These are phyloP conservation scores for Xiphias gladius DNA, from an alignment of 2,113 vertebrate species.

Conservation along the genomic window DNA sequence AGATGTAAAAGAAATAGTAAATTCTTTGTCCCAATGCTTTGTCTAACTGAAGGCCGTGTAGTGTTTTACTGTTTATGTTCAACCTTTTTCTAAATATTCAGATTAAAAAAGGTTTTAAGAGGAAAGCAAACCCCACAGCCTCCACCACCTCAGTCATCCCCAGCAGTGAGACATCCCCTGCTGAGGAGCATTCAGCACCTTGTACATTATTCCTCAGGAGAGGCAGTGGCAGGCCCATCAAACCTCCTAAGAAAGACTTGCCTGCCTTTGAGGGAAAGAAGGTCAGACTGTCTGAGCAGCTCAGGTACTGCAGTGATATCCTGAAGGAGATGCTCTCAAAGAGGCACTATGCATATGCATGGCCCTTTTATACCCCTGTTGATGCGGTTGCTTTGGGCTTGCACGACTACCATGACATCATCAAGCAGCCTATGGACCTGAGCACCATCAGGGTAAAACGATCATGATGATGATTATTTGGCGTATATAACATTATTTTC, in stretches of 20 bases:
- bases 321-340: conserved; percentile 92
- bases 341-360: conserved; percentile 89
- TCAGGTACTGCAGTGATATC: conserved; percentile 87
- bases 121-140: conserved; percentile 88
- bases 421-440: conserved; percentile 90
- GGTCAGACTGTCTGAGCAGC: conserved; percentile 80
- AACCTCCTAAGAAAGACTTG: conserved; percentile 81
- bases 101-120: conserved; percentile 89
- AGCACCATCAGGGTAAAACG: conserved; percentile 88
- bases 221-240: conserved; percentile 80
- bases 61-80: background rate
- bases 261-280: conserved; percentile 76
- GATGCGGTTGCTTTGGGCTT: conserved; percentile 81
- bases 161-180: conserved; percentile 71
- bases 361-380: conserved; percentile 91
- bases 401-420: conserved; percentile 85
- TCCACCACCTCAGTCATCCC: conserved; percentile 72
- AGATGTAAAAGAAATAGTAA: background rate
- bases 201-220: conserved; percentile 65
- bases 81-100: conserved; percentile 55
- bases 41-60: background rate
- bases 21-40: background rate
- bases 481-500: background rate
- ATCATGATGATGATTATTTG: background rate
- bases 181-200: conserved; percentile 66